phyloP scores from a whole-genome alignment of 1,140 invertebrate species.

The Rhopalosiphum maidis region DNA sequence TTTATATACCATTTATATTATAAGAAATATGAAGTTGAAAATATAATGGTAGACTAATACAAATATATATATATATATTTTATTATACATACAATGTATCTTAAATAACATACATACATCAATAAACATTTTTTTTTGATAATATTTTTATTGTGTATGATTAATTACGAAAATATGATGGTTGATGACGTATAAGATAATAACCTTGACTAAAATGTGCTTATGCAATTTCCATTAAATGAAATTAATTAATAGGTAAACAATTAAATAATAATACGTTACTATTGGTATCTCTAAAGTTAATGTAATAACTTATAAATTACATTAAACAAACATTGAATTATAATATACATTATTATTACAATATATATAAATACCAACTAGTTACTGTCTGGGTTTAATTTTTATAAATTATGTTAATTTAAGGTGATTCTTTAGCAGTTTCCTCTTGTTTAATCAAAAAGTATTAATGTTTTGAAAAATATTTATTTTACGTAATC shows the following conservation, averaged over 20 bases:
- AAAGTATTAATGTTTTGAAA: background rate
- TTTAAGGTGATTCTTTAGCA: background rate
- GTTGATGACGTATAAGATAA: constrained; percentile 23
- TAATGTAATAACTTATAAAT: constrained; percentile 13
- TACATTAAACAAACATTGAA: background rate
- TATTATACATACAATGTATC: constrained; percentile 2
- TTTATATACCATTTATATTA: background rate
- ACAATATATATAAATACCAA: too few relatives aligned
- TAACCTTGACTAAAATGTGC: constrained; percentile 29
- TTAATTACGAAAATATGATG: constrained; percentile 4
- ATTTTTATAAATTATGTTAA: background rate
- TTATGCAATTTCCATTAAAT: background rate
- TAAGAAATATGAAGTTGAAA: background rate
- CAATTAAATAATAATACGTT: background rate
- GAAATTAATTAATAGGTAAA: constrained; percentile 25
- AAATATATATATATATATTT: background rate
- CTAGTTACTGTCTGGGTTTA: background rate
- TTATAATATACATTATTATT: background rate
- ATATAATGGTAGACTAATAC: constrained; percentile 18
- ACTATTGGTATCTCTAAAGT: background rate
- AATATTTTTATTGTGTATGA: constrained; percentile 9
- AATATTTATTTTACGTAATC: background rate
- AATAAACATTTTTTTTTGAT: constrained; percentile 7
- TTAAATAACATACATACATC: background rate
- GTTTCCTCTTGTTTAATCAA: background rate